Evolutionary conservation across 2,797 vertebrate genomes (phyloP).

Genomic region (Schizopygopsis pylzovi): DNA sequence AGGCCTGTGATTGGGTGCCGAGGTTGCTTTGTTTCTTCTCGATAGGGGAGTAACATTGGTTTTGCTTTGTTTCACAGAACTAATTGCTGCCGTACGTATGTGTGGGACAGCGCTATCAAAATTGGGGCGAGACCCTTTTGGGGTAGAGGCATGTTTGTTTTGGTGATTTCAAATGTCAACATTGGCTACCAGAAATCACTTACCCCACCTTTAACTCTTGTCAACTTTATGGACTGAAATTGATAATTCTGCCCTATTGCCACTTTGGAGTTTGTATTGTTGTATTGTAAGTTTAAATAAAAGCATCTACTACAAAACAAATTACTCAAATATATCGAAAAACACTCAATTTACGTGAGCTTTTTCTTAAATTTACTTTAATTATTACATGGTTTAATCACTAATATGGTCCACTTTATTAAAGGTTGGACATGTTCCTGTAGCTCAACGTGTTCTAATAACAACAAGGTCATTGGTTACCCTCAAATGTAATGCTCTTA

Average conservation of each 20-base stretch:
- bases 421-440: background rate
- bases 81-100: too few species aligned
- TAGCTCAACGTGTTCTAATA: background rate
- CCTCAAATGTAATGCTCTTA: conserved; percentile 6
- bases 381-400: conserved; percentile 37
- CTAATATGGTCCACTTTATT: conserved; percentile 57
- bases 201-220: background rate
- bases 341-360: background rate
- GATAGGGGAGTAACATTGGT: too few species aligned
- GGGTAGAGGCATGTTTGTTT: too few species aligned
- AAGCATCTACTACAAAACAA: too few species aligned
- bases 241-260: conserved; percentile 15
- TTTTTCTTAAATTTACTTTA: background rate
- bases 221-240: background rate
- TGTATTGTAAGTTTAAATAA: background rate
- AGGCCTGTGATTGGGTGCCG: too few species aligned
- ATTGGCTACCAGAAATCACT: too few species aligned
- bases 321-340: background rate
- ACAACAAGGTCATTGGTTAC: background rate
- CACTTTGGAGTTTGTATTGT: conserved; percentile 8
- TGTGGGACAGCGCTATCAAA: too few species aligned
- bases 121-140: too few species aligned
- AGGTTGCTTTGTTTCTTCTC: too few species aligned
- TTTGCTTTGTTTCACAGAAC: too few species aligned
- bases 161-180: too few species aligned